These are phyloP conservation scores for Prochilodus magdalenae DNA, from an alignment of 2,113 vertebrate genomes.

Conservation along the genomic window DNA sequence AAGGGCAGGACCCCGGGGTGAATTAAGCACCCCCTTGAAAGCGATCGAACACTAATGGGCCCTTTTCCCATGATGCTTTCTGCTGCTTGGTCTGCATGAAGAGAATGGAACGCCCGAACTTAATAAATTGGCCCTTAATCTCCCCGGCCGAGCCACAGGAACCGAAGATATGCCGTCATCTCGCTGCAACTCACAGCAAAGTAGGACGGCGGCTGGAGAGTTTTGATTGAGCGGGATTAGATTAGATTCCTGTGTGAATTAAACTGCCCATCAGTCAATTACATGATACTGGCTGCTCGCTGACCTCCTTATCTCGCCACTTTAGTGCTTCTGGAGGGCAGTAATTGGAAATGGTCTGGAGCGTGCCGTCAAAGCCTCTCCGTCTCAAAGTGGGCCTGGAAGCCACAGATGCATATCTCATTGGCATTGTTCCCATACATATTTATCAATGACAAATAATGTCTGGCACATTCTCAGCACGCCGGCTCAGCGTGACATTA, in stretches of 20 bases:
- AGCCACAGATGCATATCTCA: conserved; percentile 20
- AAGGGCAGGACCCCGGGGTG: conserved; percentile 9
- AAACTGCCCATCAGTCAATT: conserved; percentile 59
- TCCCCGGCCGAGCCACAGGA: conserved; percentile 2
- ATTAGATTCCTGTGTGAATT: conserved; percentile 55
- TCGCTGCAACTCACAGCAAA: conserved; percentile 24
- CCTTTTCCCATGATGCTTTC: not conserved
- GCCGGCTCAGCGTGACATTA: not conserved
- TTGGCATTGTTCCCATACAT: conserved; percentile 49
- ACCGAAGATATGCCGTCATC: conserved; percentile 26
- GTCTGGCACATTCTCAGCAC: not conserved
- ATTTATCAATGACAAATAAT: conserved; percentile 43
- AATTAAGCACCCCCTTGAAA: conserved; percentile 7
- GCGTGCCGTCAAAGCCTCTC: conserved; percentile 33
- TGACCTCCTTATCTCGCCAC: conserved; percentile 55
- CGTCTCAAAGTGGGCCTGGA: conserved; percentile 22
- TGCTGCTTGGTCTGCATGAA: not conserved
- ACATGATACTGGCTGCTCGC: conserved; percentile 48
- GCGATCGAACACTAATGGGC: conserved; percentile 3
- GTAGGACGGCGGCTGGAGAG: conserved; percentile 9
- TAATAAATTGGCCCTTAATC: conserved; percentile 31
- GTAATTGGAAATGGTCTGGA: conserved; percentile 46
- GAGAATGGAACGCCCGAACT: not conserved
- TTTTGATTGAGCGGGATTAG: conserved; percentile 56
- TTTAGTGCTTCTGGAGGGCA: conserved; percentile 49